Evolutionary conservation across 2,113 vertebrate species (phyloP).

Genomic region (Cricetomys ansorgei): DNA sequence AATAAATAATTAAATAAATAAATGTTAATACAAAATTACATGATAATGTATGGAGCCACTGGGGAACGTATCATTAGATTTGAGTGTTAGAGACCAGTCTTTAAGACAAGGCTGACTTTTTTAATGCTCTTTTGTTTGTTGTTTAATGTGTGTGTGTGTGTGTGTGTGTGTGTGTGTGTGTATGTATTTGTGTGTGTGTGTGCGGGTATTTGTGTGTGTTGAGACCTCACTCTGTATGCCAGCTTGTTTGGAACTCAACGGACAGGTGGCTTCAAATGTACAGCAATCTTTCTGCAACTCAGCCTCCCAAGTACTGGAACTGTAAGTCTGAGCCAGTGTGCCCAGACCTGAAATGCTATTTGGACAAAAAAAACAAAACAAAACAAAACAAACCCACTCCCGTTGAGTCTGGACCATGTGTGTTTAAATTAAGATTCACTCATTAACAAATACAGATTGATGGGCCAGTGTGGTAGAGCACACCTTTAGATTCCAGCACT

Average conservation of each 20-base stretch:
- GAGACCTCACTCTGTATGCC: not conserved
- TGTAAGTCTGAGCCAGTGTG: not conserved
- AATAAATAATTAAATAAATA: not conserved
- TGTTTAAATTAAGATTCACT: slow-evolving; percentile 6
- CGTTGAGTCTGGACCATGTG: not conserved
- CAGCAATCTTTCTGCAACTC: not conserved
- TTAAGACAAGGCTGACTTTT: not conserved
- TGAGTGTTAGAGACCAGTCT: not conserved
- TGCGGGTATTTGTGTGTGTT: not conserved
- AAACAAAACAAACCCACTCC: no score
- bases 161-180: not conserved
- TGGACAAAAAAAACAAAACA: no score
- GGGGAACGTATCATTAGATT: not conserved
- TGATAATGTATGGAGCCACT: not conserved
- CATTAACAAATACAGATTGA: not conserved
- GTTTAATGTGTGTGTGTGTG: not conserved
- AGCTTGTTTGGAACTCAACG: not conserved
- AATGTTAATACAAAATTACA: not conserved
- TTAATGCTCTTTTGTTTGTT: not conserved
- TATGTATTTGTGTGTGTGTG: not conserved
- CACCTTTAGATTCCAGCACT: not conserved
- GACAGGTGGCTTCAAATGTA: not conserved
- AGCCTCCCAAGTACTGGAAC: not conserved
- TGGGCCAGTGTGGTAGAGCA: not conserved
- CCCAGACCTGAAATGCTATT: not conserved